Percentiles rank a stretch among this genome's conserved stretches.
phyloP scores from a whole-genome alignment of 2,113 vertebrate genomes.

The Thinocorus orbignyianus region DNA sequence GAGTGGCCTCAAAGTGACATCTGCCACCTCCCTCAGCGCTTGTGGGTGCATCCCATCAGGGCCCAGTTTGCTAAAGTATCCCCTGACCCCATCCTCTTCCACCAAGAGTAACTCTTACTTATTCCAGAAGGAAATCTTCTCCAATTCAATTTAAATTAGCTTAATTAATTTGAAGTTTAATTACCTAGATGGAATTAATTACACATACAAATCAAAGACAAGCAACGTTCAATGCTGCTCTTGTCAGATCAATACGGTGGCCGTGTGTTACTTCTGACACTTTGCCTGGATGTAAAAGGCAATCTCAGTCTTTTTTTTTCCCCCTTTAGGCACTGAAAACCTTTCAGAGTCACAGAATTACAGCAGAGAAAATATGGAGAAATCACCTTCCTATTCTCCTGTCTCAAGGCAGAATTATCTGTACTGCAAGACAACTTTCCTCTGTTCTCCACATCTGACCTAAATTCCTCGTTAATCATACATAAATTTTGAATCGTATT shows the following conservation, averaged over 20 bases:
- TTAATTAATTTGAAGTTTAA: not conserved
- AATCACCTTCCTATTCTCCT: not conserved
- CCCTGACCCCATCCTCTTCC: not conserved
- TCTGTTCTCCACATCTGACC: not conserved
- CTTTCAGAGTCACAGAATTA: not conserved
- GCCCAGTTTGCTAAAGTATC: not conserved
- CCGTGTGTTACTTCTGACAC: not conserved
- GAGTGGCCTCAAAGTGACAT: not conserved
- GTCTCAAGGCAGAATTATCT: not conserved
- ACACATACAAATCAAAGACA: not conserved
- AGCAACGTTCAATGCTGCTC: not conserved
- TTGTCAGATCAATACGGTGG: not conserved
- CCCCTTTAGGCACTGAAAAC: not conserved
- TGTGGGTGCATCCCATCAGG: fast-evolving
- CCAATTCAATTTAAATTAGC: not conserved
- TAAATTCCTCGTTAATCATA: not conserved
- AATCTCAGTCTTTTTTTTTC: not conserved
- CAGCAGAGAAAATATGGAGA: not conserved
- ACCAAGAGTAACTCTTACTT: not conserved
- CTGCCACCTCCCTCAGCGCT: not conserved
- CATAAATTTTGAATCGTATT: not conserved
- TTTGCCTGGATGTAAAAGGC: not conserved
- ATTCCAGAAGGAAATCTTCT: not conserved
- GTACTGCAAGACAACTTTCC: not conserved
- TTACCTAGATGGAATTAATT: not conserved